These are phyloP conservation scores for Amblyjoppa proteus DNA, from an alignment of 2,888 invertebrate genomes.

Conservation along the genomic window DNA sequence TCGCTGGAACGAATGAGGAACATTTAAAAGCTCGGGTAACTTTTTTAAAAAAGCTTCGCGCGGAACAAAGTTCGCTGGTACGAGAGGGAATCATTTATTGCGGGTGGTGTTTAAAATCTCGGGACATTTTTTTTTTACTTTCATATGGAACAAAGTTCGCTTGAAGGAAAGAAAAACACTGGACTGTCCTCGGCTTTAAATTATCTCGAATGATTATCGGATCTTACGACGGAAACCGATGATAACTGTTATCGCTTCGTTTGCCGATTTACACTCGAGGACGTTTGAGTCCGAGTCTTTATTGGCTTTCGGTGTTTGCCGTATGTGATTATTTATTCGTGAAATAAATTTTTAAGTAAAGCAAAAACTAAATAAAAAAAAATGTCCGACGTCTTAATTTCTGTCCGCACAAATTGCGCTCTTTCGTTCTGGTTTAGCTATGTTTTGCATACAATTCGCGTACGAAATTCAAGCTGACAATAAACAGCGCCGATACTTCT, in stretches of 20 bases:
- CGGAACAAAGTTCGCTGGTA: not conserved
- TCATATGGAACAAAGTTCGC: not conserved
- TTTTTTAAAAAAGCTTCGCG: not conserved
- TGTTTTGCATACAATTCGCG: no score
- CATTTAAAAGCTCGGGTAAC: no score
- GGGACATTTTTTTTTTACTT: no score
- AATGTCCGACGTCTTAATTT: no score
- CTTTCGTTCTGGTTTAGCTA: no score
- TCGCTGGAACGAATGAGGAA: not conserved
- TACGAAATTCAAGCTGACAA: no score
- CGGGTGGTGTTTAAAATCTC: no score
- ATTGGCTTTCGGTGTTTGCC: constrained; percentile 40
- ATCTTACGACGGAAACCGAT: constrained; percentile 51
- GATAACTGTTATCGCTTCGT: constrained; percentile 63
- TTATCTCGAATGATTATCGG: constrained; percentile 5
- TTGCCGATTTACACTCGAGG: constrained; percentile 32
- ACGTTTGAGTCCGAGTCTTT: constrained; percentile 48
- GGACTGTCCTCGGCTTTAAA: constrained; percentile 37
- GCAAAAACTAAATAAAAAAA: no score
- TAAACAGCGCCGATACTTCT: no score
- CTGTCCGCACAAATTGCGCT: no score
- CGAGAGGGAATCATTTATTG: not conserved
- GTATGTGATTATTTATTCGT: constrained; percentile 22
- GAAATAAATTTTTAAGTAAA: no score
- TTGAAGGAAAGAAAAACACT: constrained; percentile 19